Evolutionary conservation across 1,140 invertebrate species (phyloP).

Genomic region (Yoshiicerus persimilis): DNA sequence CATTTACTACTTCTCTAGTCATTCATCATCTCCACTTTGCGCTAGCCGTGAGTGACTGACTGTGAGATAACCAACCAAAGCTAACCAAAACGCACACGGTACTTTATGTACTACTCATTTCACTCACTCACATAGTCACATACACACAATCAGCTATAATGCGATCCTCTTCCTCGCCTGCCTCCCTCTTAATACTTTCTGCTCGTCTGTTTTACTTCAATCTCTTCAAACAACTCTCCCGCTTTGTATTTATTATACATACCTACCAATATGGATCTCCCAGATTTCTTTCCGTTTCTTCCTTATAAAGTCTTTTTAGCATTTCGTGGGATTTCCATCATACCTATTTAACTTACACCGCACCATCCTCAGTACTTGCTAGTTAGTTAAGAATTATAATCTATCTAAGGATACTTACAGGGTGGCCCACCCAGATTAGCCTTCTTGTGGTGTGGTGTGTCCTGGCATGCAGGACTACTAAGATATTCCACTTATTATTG

Average conservation of each 20-base stretch:
- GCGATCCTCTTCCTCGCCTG: neutral
- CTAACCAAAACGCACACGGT: neutral
- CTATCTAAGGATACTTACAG: neutral
- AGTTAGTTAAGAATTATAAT: neutral
- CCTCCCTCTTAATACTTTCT: neutral
- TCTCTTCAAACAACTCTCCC: conserved; percentile 12
- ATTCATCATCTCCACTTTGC: conserved; percentile 40
- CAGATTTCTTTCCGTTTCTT: neutral
- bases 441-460: too few relatives aligned
- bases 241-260: neutral
- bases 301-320: neutral
- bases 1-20: conserved; percentile 41
- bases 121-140: neutral
- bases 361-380: neutral
- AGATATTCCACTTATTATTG: neutral
- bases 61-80: neutral
- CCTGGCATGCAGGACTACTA: too few relatives aligned
- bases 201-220: neutral
- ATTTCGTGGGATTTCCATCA: conserved; percentile 19
- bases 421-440: conserved; percentile 9
- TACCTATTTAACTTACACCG: neutral
- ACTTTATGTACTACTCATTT: neutral
- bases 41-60: neutral
- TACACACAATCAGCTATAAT: neutral
- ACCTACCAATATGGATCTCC: neutral